Evolutionary conservation across 2,888 invertebrate genomes (phyloP), one percentile per base, ranked within the genome.

Genomic region (Sinohyriopsis cumingii): DNA sequence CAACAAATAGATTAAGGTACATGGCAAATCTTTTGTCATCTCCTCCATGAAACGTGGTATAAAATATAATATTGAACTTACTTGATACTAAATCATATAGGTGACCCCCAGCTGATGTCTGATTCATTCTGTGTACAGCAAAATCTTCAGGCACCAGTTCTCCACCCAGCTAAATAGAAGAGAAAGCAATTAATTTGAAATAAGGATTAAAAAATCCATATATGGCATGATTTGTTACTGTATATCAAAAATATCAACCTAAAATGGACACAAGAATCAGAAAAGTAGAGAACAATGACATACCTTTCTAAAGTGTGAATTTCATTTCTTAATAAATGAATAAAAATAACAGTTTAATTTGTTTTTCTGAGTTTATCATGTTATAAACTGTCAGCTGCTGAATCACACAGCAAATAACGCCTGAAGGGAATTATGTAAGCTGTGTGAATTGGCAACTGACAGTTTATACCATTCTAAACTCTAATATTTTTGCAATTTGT

Each of bases 21-120:
- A 45, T 3, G 9, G 12, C 15, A 45, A 45, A 45, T 45, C 45
- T 0, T 45, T 15, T 45, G 45, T 2, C 45, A 45, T 45, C 45
- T 12, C 3, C 15, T 45, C 15, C 45, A 15, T 45, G 45, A 15
- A 45, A 2, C 24, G 18, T 22, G 5, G 18, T n/a, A 59, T 59
- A 15, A 59, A 24, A 15, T 59, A 25, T 24, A 19, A 59, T 15
- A 45, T 19, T 18, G 55, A 25, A 71, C 70, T 67, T 75, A 87
- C 88, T 84, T 75, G 79, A 76, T 22, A 89, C 33, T 61, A 75
- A 73, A n/a, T 86, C 82, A 73, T 85, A 88, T 24, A 88, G 77
- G 71, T 88, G 87, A 12, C 79, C 76, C 1, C 88, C 88, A 28
- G 85, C 84, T n/a, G 84, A 81, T 54, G 84, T 65, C 63, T 84